Evolutionary conservation across 2,113 vertebrate genomes (phyloP), one percentile per base, ranked within the genome.

Genomic region (Pseudopodoces humilis): DNA sequence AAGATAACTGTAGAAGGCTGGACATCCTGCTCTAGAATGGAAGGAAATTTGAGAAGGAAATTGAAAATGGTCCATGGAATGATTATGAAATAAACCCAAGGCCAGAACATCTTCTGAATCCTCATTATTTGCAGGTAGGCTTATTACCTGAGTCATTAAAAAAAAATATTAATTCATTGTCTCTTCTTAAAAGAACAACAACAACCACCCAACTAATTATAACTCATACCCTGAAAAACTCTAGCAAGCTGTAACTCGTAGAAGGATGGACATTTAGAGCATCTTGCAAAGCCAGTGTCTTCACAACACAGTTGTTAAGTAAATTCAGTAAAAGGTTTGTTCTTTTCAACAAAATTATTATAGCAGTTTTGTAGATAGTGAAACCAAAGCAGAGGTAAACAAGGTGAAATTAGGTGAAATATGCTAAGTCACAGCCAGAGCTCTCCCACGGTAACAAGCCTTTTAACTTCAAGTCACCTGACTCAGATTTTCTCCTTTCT

Each of bases 51-150:
- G 4, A 74, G 14, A 30, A 69, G 2, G 2, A 10, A 67, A 47
- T 53, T 11, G 19, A 21, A 52, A 44, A 35, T 21, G 27, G 1
- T 24, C 13, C 8, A 13, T 19, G 16, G 20, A 35, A 64, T 43
- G 47, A 16, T 10, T 31, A 6, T 8, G 7, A 78, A 87, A 83
- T 43, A 83, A 52, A 10, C 52, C 7, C 5, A 24, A 56, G 9
- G 65, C 53, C 9, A 80, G 20, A 17, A 15, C 21, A 47, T 12
- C 4, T 60, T n/a, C 13, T 31, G 25, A 55, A 67, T 46, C 8
- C 8, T 72, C 1, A 0, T 56, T 59, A 53, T 58, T 80, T 59
- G 5, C 14, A 64, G 10, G 49, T 4, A 11, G 3, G 5, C 0
- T 68, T 79, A 13, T 50, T 70, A 27, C 33, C 4, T 31, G 9